phyloP scores from a whole-genome alignment of 2,113 vertebrate species.

The Entomyzon cyanotis region DNA sequence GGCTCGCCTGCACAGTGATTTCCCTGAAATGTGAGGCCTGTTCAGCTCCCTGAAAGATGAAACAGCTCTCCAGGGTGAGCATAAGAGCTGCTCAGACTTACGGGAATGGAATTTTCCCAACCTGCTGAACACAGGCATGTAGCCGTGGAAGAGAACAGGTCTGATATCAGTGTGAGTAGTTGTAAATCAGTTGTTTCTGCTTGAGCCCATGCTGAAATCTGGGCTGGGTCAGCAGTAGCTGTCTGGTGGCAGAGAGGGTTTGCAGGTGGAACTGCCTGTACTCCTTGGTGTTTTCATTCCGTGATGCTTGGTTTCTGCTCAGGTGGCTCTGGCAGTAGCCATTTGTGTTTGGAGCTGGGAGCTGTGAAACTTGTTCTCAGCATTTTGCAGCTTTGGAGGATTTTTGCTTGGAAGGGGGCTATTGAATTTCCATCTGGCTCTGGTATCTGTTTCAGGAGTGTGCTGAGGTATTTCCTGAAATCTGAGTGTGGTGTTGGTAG shows the following conservation, averaged over 20 bases:
- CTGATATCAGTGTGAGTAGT: not conserved
- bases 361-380: not conserved
- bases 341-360: not conserved
- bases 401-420: not conserved
- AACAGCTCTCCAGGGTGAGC: not conserved
- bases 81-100: not conserved
- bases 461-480: not conserved
- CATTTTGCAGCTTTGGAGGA: not conserved
- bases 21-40: not conserved
- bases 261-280: not conserved
- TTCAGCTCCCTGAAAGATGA: not conserved
- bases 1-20: not conserved
- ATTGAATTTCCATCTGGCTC: not conserved
- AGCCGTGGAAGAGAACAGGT: not conserved
- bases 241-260: not conserved
- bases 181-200: not conserved
- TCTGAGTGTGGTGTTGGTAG: fast-evolving
- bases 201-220: not conserved
- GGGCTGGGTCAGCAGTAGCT: not conserved
- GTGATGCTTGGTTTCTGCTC: not conserved
- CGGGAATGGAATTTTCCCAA: not conserved
- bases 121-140: not conserved
- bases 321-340: not conserved
- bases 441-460: not conserved
- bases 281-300: not conserved